Evolutionary conservation across 2,113 vertebrate species (phyloP).

Genomic region (Arenaria interpres): DNA sequence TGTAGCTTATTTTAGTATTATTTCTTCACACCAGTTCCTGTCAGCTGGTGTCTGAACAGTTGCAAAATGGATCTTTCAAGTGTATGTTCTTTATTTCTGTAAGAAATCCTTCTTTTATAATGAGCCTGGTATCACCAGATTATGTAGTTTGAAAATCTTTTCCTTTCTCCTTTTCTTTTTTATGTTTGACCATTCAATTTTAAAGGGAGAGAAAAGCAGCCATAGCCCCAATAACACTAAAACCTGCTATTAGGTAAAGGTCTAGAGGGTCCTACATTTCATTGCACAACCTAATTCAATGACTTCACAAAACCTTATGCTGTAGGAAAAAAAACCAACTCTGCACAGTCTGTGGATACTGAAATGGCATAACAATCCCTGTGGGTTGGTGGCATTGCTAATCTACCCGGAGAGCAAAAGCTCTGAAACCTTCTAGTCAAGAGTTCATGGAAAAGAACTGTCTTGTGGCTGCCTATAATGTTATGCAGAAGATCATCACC

Average conservation of each 20-base stretch:
- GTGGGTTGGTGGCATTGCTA: not conserved
- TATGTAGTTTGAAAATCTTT: not conserved
- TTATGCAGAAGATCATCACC: not conserved
- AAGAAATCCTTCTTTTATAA: not conserved
- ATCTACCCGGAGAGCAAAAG: not conserved
- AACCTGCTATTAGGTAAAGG: not conserved
- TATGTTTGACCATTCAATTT: not conserved
- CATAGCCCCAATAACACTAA: not conserved
- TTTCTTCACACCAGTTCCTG: not conserved
- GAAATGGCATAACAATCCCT: not conserved
- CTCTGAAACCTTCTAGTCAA: not conserved
- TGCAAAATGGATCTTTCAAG: not conserved
- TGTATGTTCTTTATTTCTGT: not conserved
- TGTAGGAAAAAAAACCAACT: not conserved
- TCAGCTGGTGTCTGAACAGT: not conserved
- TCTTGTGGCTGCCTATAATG: not conserved
- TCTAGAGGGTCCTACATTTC: slow-evolving; percentile 13
- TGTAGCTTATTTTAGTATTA: not conserved
- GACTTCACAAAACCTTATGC: not conserved
- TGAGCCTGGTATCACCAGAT: not conserved
- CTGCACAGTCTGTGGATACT: not conserved
- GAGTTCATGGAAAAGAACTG: not conserved
- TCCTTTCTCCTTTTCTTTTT: not conserved
- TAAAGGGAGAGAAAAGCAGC: not conserved
- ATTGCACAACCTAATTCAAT: not conserved